Base-by-base conservation (phyloP, 2,113 vertebrate species). In the Felis chaus region DNA sequence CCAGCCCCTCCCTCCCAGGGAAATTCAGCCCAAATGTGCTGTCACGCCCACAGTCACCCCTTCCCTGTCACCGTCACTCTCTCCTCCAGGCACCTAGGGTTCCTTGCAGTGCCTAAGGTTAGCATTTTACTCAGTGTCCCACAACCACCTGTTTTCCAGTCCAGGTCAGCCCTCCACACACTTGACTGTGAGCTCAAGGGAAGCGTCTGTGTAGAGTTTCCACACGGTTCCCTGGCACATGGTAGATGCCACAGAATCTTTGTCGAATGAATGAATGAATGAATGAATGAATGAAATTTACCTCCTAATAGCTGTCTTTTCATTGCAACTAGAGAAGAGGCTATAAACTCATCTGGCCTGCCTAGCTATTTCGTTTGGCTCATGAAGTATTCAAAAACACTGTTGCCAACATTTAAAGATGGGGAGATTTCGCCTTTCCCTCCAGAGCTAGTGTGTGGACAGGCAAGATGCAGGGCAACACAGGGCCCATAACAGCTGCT, bases 401-500 rank as follows among this genome's bases (percentile, higher is more conserved):
- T 4, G 19, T n/a, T 48, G 33, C 73, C 85, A 92, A 48, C 57
- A 83, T 21, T 89, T 50, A 53, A 55, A 33, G 39, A 41, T 3
- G 19, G 48, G n/a, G 65, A 33, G 6, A 36, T 18, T 55, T 33
- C 29, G 12, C 7, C 41, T 50, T 53, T 25, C 7, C 74, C 39
- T 33, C 13, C 14, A 74, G 41, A 79, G 41, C 50, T 66, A 69
- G 16, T 82, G 89, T 83, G 27, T 45, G 39, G 27, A 92, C 31
- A 12, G 9, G 23, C 68, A 69, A 50, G 39, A 19, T 0, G 0
- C 18, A 25, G 21, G 31, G 55, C 16, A 55, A n/a, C 41, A 36
- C 0, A 2, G 79, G 68, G 63, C 33, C 39, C 79, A 57, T 36
- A 48, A 21, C 4, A 4, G 53, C 13, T 0, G 0, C 0, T 11